Base-by-base conservation (phyloP, 2,797 vertebrate species). In the Acridotheres tristis region DNA sequence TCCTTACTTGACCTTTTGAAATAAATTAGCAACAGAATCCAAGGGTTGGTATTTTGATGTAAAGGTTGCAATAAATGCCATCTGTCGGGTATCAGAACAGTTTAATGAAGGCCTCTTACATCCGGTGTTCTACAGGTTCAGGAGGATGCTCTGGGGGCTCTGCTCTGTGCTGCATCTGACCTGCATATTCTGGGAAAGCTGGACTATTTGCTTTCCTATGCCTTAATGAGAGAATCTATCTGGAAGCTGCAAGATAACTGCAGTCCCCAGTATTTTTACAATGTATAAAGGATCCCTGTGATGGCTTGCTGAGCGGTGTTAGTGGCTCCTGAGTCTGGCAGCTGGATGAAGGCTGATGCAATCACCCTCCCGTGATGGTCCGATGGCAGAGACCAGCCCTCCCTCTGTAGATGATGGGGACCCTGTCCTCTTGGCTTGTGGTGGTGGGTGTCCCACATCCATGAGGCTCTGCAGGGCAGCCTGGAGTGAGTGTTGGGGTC, bases 61-160 rank as follows among this genome's bases (percentile, higher is more conserved):
- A 97, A 97, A 95, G 89, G 76, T 95, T 96, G 94, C 55, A 84
- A 50, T 88, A 94, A 96, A 95, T 96, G 90, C 78, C 94, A 94
- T 95, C 86, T 95, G 85, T 65, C 2, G 1, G 58, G 43, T 32
- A 88, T 57, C 47, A 38, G 68, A 87, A 48, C 4, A 8, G 59
- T 94, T 86, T 96, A 89, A 91, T 90, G 76, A 90, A 78, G 55
- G 65, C 38, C n/a, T 68, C 32, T 85, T 40, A 74, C 34, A 53
- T 57, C 58, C 78, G 87, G 73, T 62, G 40, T 54, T 90, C 48
- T 78, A 26, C 7, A 21, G 45, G 36, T 61, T 75, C 25, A 11
- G n/a, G 34, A 58, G 11, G 79, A 38, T 91, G 51, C 77, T 94
- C 57, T 87, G 61, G 42, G 79, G 42, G 23, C 27, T 58, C 38